Conservation (phyloP, 2,888 invertebrate genomes). For the Hyles lineata region DNA sequence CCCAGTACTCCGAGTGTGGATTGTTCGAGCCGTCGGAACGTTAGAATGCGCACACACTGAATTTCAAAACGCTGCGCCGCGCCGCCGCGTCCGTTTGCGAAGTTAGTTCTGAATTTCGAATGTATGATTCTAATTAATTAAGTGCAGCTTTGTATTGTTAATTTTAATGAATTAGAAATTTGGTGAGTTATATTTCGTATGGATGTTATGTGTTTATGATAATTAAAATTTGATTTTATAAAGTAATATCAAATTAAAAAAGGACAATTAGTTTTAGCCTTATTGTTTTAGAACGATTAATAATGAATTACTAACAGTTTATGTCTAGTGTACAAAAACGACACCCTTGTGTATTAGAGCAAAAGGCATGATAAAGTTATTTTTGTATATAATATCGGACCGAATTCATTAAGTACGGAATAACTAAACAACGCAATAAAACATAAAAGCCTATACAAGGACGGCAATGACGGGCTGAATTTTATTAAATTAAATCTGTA, state of each 20-base stretch:
- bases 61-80: slow-evolving; percentile 29
- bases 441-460: neutral
- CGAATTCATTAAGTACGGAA: too few species aligned
- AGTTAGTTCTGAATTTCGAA: slow-evolving; percentile 4
- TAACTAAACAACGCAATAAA: too few species aligned
- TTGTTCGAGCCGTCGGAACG: slow-evolving; percentile 42
- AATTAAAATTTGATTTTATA: too few species aligned
- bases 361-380: too few species aligned
- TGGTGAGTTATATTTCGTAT: neutral
- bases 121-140: slow-evolving; percentile 9
- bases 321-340: too few species aligned
- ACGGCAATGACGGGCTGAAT: neutral
- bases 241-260: too few species aligned
- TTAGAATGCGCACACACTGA: slow-evolving; percentile 28
- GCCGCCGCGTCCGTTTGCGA: neutral
- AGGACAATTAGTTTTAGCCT: too few species aligned
- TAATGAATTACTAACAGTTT: too few species aligned
- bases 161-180: neutral
- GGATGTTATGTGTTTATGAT: neutral
- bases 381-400: too few species aligned
- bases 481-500: slow-evolving; percentile 7
- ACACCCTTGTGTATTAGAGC: too few species aligned
- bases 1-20: slow-evolving; percentile 30
- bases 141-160: neutral
- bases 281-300: too few species aligned